Base-by-base conservation (phyloP, 2,888 invertebrate species). In the Choristoneura rosaceana region DNA sequence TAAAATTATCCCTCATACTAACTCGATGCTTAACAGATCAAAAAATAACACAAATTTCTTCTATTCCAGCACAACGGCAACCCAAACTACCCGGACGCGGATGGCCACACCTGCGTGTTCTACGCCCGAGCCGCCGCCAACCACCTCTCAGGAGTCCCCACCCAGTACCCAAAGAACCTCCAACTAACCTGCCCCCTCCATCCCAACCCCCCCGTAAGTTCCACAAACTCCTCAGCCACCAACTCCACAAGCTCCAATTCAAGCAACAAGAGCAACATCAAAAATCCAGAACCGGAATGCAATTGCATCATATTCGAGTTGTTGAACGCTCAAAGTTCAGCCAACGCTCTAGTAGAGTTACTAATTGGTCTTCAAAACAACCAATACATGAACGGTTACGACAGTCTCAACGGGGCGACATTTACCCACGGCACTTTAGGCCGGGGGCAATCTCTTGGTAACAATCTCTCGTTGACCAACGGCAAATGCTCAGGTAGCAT, bases 1-100 rank as follows among this genome's bases (percentile, higher is more conserved):
- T 34, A 34, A 34, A 34, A 34, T 34, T 34, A 34, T 38, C 5
- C 5, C 38, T 38, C 38, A 38, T 5, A 7, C 5, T 38, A 5
- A 0, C 38, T 38, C 7, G 5, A 38, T 7, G 38, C 38, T 4
- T 38, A 38, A 38, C 4, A 38, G 4, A 34, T 7, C 38, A 38
- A 38, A 38, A 38, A 38, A 38, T 38, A 38, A 38, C 38, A 38
- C 38, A 4, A 5, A 38, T 0, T 38, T 38, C 38, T 63, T 12
- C 17, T 52, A 2, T 79, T 80, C 0, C 95, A 99, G 99, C 97
- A 99, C 91, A 98, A 98, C 88, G 99, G 98, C 76, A 98, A 98
- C 91, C 97, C 98, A 0, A 97, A 97, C 86, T 96, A 97, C 83
- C 96, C 98, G 62, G 99, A 99, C 84, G 86, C 88, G 4, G 94